Percentiles rank a stretch among this genome's conserved stretches.
These are phyloP conservation scores for Entelurus aequoreus DNA, from an alignment of 2,113 vertebrate genomes.

Conservation along the genomic window DNA sequence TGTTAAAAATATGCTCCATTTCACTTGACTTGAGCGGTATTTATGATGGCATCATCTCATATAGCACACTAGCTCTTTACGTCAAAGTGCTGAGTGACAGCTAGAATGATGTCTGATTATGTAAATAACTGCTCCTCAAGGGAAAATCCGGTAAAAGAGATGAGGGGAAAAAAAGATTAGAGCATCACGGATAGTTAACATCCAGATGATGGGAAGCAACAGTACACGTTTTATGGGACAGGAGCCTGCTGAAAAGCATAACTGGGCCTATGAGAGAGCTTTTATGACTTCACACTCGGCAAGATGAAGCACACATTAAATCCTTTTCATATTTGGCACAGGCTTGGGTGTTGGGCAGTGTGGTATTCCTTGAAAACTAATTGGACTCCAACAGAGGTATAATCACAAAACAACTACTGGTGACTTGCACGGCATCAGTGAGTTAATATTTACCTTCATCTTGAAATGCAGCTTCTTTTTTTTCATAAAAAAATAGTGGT, in stretches of 20 bases:
- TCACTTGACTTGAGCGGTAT: background rate
- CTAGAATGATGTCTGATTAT: conserved; percentile 53
- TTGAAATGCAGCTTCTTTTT: conserved; percentile 37
- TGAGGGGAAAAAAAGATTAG: conserved; percentile 44
- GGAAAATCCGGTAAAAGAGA: conserved; percentile 40
- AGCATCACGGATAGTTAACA: conserved; percentile 51
- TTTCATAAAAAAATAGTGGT: conserved; percentile 22
- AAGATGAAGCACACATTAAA: conserved; percentile 36
- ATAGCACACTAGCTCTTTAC: background rate
- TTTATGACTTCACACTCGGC: conserved; percentile 33
- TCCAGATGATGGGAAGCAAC: conserved; percentile 42
- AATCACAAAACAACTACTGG: conserved; percentile 36
- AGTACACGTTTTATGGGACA: conserved; percentile 44
- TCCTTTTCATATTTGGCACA: conserved; percentile 25
- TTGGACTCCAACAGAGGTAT: conserved; percentile 39
- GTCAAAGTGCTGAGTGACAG: conserved; percentile 35
- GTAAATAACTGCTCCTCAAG: conserved; percentile 50
- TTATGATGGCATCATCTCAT: background rate
- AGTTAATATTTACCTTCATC: conserved; percentile 41
- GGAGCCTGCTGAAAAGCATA: conserved; percentile 33
- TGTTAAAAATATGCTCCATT: background rate
- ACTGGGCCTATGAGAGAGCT: conserved; percentile 40
- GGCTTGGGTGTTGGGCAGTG: conserved; percentile 5
- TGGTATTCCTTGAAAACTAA: conserved; percentile 32
- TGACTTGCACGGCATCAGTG: conserved; percentile 37